phyloP scores from a whole-genome alignment of 2,797 vertebrate genomes.

The Anguilla obscura region DNA sequence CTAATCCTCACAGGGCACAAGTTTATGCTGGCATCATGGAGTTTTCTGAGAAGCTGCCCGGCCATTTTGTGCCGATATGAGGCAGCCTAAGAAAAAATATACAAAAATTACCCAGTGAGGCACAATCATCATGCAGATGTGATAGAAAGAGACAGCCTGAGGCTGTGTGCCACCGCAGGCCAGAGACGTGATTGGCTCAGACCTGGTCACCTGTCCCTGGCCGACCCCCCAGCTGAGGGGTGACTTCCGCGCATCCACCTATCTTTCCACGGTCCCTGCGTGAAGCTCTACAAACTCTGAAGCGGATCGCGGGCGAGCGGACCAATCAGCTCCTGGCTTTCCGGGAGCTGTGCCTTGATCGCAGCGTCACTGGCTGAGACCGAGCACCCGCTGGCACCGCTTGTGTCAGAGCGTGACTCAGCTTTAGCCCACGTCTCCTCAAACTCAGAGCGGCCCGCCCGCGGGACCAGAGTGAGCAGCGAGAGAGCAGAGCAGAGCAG shows the following conservation, averaged over 20 bases:
- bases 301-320: background rate
- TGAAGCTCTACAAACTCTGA: background rate
- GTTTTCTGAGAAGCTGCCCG: background rate
- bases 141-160: background rate
- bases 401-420: slow-evolving; percentile 26
- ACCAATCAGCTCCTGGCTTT: background rate
- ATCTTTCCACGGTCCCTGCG: background rate
- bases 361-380: background rate
- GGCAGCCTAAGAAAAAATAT: background rate
- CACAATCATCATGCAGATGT: background rate
- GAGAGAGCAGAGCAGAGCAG: background rate
- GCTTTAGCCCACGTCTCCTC: slow-evolving; percentile 7
- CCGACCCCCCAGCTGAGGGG: background rate
- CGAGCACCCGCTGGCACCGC: background rate
- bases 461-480: background rate
- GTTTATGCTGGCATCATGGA: slow-evolving; percentile 4
- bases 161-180: background rate
- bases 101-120: background rate
- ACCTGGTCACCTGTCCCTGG: background rate
- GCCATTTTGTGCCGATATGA: background rate
- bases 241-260: background rate
- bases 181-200: background rate
- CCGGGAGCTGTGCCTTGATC: background rate
- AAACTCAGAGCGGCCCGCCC: background rate
- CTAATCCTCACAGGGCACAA: background rate